Percentiles rank a stretch among this genome's conserved stretches.
Conservation (phyloP, 2,113 vertebrate genomes). For the Indicator indicator region DNA sequence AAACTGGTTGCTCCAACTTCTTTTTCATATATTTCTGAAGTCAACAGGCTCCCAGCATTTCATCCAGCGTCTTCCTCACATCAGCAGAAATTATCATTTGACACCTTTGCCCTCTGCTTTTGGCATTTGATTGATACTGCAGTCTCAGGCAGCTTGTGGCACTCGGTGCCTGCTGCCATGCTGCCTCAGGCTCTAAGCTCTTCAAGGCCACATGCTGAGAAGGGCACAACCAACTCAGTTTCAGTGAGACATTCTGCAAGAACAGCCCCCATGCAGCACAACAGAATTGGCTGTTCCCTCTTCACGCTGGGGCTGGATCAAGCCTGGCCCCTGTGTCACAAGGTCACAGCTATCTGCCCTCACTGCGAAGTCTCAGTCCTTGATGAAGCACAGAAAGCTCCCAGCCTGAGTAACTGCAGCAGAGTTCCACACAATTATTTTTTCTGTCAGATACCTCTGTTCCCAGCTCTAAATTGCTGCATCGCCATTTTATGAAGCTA, state of each 20-base stretch:
- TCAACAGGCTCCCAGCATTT: neutral
- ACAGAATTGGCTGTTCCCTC: neutral
- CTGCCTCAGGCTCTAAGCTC: neutral
- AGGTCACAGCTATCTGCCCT: neutral
- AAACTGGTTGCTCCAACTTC: neutral
- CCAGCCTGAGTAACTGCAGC: neutral
- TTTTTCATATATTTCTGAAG: neutral
- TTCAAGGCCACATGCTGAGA: neutral
- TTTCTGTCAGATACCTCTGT: neutral
- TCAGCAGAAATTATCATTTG: neutral
- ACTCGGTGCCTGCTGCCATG: neutral
- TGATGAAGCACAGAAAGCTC: neutral
- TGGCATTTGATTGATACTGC: neutral
- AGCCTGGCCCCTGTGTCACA: accelerated
- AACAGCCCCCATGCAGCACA: neutral
- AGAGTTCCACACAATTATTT: neutral
- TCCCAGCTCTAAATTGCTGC: neutral
- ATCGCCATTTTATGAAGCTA: neutral
- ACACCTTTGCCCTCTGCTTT: neutral
- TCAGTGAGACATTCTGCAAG: neutral
- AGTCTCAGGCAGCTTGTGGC: neutral
- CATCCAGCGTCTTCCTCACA: neutral
- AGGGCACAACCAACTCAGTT: neutral
- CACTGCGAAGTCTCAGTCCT: neutral
- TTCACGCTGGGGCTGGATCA: neutral